Evolutionary conservation across 2,797 vertebrate genomes (phyloP).

Genomic region (Uromys caudimaculatus): DNA sequence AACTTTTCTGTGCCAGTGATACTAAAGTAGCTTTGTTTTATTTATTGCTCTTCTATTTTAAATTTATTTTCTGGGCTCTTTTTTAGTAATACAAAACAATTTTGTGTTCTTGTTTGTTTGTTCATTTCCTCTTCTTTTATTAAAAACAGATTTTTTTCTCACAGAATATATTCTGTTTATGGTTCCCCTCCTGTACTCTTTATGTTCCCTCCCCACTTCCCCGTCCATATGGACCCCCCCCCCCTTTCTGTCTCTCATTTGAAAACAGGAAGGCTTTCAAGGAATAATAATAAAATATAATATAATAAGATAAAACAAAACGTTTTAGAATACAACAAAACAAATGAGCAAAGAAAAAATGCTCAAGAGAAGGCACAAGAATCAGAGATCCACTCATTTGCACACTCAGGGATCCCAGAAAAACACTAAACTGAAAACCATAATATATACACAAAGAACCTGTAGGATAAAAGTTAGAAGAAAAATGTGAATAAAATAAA

Average conservation of each 20-base stretch:
- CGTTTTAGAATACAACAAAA: neutral
- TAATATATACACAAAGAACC: neutral
- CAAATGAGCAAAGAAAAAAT: neutral
- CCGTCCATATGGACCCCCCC: neutral
- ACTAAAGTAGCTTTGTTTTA: slow-evolving; percentile 78
- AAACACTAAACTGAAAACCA: neutral
- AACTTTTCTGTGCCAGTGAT: slow-evolving; percentile 70
- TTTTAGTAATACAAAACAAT: neutral
- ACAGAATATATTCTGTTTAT: neutral
- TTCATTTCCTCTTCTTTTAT: neutral
- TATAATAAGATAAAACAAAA: neutral
- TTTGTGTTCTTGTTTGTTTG: neutral
- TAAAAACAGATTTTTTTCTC: neutral
- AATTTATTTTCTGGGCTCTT: slow-evolving; percentile 66
- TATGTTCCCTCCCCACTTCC: no score
- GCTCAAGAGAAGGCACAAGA: neutral
- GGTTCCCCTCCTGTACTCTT: no score
- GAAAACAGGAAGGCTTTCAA: neutral
- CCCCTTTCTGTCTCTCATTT: neutral
- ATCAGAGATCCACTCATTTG: neutral
- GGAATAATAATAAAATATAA: neutral
- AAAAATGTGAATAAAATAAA: neutral
- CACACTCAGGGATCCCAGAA: neutral
- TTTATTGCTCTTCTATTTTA: slow-evolving; percentile 65
- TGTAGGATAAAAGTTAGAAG: neutral